Conservation (phyloP, 2,113 vertebrate genomes). For the Phylloscopus trochiloides region DNA sequence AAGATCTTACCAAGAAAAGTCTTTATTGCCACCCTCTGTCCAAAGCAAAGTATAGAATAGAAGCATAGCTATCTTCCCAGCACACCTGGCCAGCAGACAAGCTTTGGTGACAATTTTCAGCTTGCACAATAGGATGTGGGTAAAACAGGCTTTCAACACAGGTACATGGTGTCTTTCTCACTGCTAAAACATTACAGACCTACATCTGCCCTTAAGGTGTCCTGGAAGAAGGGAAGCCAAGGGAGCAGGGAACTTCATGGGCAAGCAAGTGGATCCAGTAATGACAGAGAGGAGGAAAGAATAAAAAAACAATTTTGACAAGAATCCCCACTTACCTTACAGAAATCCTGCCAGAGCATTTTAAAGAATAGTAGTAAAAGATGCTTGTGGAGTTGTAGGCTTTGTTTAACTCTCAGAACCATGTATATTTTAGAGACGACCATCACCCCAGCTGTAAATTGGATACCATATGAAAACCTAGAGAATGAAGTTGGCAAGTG, state of each 20-base stretch:
- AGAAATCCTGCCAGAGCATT: background rate
- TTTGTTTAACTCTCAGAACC: background rate
- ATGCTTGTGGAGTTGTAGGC: background rate
- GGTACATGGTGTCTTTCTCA: background rate
- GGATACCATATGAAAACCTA: background rate
- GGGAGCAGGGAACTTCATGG: background rate
- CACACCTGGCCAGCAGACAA: background rate
- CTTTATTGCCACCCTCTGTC: background rate
- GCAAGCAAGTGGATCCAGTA: background rate
- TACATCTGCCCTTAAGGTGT: background rate
- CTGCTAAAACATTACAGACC: background rate
- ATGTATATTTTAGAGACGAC: background rate
- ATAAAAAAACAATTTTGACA: accelerated
- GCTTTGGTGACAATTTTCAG: background rate
- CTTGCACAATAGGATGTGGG: background rate
- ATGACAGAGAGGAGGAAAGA: background rate
- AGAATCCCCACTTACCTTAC: background rate
- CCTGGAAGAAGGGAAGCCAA: background rate
- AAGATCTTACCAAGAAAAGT: background rate
- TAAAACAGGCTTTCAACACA: background rate
- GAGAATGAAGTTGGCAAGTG: background rate
- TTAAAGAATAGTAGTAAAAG: background rate
- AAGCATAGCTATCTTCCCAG: background rate
- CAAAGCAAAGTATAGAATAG: background rate
- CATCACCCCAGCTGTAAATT: background rate